phyloP scores from a whole-genome alignment of 2,113 vertebrate species.

The Penelope pileata region DNA sequence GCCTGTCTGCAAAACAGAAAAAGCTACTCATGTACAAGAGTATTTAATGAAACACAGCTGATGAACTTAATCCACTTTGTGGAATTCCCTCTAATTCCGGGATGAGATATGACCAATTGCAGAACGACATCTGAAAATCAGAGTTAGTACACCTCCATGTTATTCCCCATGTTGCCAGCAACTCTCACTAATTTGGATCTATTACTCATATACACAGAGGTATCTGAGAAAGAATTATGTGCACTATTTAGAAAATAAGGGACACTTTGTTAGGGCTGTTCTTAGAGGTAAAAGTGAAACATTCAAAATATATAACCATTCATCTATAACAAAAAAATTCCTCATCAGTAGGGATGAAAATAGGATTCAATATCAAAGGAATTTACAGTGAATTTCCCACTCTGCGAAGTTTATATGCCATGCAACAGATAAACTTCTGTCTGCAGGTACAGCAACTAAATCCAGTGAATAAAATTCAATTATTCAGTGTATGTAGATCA shows the following conservation, averaged over 20 bases:
- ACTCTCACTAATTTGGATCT: not conserved
- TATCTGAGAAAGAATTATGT: not conserved
- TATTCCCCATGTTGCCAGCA: not conserved
- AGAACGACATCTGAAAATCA: not conserved
- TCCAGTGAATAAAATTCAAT: constrained; percentile 28
- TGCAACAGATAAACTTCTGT: constrained; percentile 31
- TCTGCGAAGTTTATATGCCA: constrained; percentile 22
- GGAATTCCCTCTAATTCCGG: not conserved
- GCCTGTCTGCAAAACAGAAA: not conserved
- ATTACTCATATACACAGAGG: not conserved
- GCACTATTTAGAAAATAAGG: not conserved
- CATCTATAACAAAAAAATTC: constrained; percentile 55
- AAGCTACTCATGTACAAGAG: not conserved
- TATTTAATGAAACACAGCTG: not conserved
- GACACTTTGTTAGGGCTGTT: not conserved
- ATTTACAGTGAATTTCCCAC: constrained; percentile 41
- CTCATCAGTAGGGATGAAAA: constrained; percentile 60
- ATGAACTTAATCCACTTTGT: not conserved
- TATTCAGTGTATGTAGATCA: not conserved
- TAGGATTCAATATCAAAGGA: constrained; percentile 53
- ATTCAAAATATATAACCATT: constrained; percentile 28
- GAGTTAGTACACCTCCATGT: not conserved
- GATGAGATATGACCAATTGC: not conserved
- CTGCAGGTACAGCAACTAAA: constrained; percentile 60
- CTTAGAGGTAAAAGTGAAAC: constrained; percentile 11